A percentile compares a stretch with the other conserved stretches of the same genome.
phyloP scores from a whole-genome alignment of 2,888 invertebrate genomes.

The Idaea straminata region DNA sequence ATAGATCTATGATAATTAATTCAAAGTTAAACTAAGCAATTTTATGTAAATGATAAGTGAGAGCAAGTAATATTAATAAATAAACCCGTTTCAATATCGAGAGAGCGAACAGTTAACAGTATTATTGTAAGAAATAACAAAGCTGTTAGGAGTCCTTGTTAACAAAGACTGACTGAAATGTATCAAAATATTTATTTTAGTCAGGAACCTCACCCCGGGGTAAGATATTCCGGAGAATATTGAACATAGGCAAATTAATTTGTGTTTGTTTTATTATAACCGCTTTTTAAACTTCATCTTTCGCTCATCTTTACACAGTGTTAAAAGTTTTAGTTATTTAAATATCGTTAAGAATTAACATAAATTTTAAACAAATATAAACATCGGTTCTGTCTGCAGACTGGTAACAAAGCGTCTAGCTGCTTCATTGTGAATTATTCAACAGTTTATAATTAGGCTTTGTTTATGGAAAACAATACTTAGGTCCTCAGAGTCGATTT shows the following conservation, averaged over 20 bases:
- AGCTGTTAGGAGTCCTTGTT: constrained; percentile 13
- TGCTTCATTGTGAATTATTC: constrained; percentile 35
- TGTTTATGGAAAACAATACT: constrained; percentile 38
- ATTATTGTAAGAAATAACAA: constrained; percentile 14
- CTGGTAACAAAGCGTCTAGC: constrained; percentile 17
- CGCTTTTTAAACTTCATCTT: constrained; percentile 4
- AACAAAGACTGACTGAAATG: constrained; percentile 25
- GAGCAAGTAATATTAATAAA: constrained; percentile 9
- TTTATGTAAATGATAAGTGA: not conserved
- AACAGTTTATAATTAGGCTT: constrained; percentile 35
- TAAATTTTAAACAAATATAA: constrained; percentile 20
- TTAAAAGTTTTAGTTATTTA: constrained; percentile 8
- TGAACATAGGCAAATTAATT: constrained; percentile 20
- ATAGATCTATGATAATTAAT: not conserved
- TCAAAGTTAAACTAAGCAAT: not conserved
- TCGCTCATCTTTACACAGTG: not conserved
- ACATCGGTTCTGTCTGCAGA: constrained; percentile 13
- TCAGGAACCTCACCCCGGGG: constrained; percentile 11
- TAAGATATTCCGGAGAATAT: constrained; percentile 17
- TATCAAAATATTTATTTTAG: constrained; percentile 31
- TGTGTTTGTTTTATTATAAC: constrained; percentile 17
- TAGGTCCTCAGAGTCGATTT: constrained; percentile 35
- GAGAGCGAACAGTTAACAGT: constrained; percentile 11
- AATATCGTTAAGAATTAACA: constrained; percentile 20
- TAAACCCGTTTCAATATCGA: constrained; percentile 6